These are phyloP conservation scores for Oryzias javanicus DNA, from an alignment of 2,113 vertebrate species.

Conservation along the genomic window DNA sequence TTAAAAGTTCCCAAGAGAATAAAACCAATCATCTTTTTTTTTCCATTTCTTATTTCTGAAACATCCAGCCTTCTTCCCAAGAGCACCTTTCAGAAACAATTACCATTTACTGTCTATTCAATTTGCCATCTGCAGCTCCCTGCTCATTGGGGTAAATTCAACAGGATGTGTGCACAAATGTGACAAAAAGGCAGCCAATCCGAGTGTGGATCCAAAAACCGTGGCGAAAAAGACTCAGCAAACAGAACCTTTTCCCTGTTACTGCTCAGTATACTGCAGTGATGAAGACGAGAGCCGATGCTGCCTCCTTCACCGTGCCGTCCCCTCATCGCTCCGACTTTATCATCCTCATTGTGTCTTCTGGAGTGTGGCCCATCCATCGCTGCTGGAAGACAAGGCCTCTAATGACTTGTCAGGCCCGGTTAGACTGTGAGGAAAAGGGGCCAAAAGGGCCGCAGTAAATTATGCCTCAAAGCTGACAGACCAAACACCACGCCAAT, in stretches of 20 bases:
- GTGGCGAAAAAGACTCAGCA: background rate
- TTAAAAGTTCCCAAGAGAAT: no score
- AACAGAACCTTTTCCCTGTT: background rate
- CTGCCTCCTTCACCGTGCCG: constrained; percentile 13
- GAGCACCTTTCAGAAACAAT: constrained; percentile 54
- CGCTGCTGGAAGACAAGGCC: constrained; percentile 41
- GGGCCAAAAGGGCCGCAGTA: constrained; percentile 47
- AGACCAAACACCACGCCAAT: constrained; percentile 54
- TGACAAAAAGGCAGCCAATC: constrained; percentile 35
- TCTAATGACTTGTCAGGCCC: constrained; percentile 58
- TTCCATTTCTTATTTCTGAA: constrained; percentile 5
- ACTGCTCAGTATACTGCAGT: constrained; percentile 12
- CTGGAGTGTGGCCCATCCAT: constrained; percentile 49
- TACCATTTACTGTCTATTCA: constrained; percentile 38
- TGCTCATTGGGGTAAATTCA: constrained; percentile 45
- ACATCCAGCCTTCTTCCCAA: constrained; percentile 30
- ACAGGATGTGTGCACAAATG: constrained; percentile 39
- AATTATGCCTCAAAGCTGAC: constrained; percentile 57
- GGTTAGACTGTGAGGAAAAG: constrained; percentile 36
- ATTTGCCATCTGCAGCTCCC: constrained; percentile 34
- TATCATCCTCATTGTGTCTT: constrained; percentile 51
- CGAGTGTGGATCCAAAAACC: background rate
- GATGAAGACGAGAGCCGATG: constrained; percentile 12
- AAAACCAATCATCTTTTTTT: constrained; percentile 1
- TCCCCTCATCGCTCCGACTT: constrained; percentile 54